Conservation (phyloP, 2,113 vertebrate genomes). For the Poeciliopsis retropinna region DNA sequence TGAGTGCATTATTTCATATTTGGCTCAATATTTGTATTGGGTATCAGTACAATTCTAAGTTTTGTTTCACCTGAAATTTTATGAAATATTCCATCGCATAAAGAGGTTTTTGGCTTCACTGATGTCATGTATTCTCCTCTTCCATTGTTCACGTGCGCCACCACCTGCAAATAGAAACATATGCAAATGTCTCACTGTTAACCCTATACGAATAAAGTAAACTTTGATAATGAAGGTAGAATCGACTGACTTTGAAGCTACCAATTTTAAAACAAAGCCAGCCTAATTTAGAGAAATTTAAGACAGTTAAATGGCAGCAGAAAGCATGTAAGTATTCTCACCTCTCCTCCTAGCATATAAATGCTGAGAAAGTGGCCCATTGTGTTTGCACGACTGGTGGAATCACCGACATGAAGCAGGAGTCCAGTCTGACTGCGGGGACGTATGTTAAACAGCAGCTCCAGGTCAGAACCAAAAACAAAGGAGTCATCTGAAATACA, state of each 20-base stretch:
- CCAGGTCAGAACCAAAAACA: slow-evolving; percentile 81
- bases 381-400: slow-evolving; percentile 20
- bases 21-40: neutral
- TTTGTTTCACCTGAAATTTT: slow-evolving; percentile 84
- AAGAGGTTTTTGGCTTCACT: slow-evolving; percentile 79
- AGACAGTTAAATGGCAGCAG: neutral
- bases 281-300: neutral
- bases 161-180: slow-evolving; percentile 78
- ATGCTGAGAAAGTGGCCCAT: slow-evolving; percentile 78
- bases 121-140: slow-evolving; percentile 82
- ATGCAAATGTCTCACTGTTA: slow-evolving; percentile 8
- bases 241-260: neutral
- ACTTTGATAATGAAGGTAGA: neutral
- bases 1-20: neutral
- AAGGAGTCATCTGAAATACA: slow-evolving; percentile 81
- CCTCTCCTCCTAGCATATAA: slow-evolving; percentile 88
- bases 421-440: slow-evolving; percentile 82
- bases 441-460: slow-evolving; percentile 85
- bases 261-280: neutral
- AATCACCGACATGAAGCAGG: slow-evolving; percentile 83
- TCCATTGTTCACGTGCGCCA: slow-evolving; percentile 83
- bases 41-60: neutral
- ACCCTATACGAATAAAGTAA: neutral
- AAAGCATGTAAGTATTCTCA: slow-evolving; percentile 50
- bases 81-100: slow-evolving; percentile 92